Conservation (phyloP, 2,113 vertebrate species). For the Vombatus ursinus region DNA sequence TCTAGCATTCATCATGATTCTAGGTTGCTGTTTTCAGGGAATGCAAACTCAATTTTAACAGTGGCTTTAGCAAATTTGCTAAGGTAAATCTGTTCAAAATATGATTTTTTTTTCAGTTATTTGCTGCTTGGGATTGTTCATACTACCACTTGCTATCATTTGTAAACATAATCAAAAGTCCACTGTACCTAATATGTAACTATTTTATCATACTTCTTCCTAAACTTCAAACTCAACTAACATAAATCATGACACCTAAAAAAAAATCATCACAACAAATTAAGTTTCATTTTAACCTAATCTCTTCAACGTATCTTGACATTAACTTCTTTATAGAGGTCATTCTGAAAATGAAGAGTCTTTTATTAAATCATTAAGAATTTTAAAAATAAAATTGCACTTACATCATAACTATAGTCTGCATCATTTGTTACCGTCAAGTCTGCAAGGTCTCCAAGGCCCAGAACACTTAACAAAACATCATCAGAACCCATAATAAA, state of each 20-base stretch:
- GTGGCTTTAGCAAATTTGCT: constrained; percentile 36
- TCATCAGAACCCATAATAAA: constrained; percentile 98
- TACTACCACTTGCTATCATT: constrained; percentile 43
- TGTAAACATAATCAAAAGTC: constrained; percentile 60
- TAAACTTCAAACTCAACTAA: constrained; percentile 60
- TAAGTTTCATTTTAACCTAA: constrained; percentile 63
- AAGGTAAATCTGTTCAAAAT: background rate
- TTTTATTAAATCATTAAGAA: constrained; percentile 79
- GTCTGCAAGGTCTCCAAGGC: constrained; percentile 98
- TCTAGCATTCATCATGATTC: background rate
- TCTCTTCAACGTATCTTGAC: constrained; percentile 76
- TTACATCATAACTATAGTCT: constrained; percentile 99
- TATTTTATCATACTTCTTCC: constrained; percentile 47
- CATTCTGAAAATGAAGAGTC: constrained; percentile 70
- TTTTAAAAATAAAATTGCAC: constrained; percentile 86
- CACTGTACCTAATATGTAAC: constrained; percentile 47
- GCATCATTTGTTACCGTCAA: constrained; percentile 98
- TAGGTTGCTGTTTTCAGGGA: constrained; percentile 35
- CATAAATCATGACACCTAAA: constrained; percentile 53
- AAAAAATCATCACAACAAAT: constrained; percentile 50
- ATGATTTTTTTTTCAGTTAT: constrained; percentile 39
- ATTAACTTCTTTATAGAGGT: constrained; percentile 75
- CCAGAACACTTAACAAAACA: constrained; percentile 96
- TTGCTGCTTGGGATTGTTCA: constrained; percentile 44
- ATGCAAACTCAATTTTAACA: constrained; percentile 61